Conservation (phyloP, 2,797 vertebrate species). For the Enteromius mattozi region DNA sequence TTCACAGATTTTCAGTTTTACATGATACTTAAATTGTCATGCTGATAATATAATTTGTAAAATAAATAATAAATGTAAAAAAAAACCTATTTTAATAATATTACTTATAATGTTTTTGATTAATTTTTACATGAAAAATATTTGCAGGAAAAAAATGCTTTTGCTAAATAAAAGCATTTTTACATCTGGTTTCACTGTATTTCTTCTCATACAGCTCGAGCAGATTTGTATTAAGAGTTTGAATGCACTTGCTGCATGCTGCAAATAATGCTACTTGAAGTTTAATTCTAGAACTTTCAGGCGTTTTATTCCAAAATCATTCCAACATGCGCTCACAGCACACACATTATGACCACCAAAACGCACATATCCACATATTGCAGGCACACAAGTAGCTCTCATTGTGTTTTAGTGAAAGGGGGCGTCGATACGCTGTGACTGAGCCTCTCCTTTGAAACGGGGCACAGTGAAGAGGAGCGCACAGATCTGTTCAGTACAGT, state of each 20-base stretch:
- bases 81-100: not conserved
- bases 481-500: slow-evolving; percentile 74
- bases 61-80: no score
- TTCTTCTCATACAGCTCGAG: not conserved
- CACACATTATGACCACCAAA: slow-evolving; percentile 42
- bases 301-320: slow-evolving; percentile 21
- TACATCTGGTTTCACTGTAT: not conserved
- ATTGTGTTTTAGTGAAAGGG: slow-evolving; percentile 74
- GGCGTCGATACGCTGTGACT: slow-evolving; percentile 70
- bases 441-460: slow-evolving; percentile 71
- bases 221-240: not conserved
- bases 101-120: not conserved
- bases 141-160: not conserved
- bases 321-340: slow-evolving; percentile 37
- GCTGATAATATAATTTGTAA: not conserved
- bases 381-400: slow-evolving; percentile 69
- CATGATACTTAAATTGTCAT: not conserved
- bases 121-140: not conserved
- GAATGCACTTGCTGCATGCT: not conserved
- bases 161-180: not conserved
- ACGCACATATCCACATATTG: slow-evolving; percentile 56
- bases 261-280: not conserved
- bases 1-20: not conserved
- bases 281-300: not conserved
- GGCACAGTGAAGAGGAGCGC: slow-evolving; percentile 75